Evolutionary conservation across 2,797 vertebrate genomes (phyloP).

Genomic region (Rhinophrynus dorsalis): DNA sequence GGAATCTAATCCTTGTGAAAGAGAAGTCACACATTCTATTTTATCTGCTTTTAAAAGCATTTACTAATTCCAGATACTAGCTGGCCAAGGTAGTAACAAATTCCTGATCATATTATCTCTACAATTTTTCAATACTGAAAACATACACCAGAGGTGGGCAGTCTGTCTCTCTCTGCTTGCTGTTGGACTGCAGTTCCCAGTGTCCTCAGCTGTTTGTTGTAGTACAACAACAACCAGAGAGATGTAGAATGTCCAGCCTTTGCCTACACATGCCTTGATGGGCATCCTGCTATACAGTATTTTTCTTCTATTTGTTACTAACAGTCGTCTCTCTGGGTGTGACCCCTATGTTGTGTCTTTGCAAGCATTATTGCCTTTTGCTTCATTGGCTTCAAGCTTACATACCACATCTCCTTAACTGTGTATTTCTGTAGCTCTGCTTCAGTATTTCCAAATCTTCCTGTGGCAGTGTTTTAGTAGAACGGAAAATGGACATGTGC

Average conservation of each 20-base stretch:
- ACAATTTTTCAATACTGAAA: too few relatives aligned
- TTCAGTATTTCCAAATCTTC: neutral
- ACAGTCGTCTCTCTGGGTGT: neutral
- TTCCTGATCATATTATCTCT: too few relatives aligned
- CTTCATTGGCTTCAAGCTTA: conserved; percentile 13
- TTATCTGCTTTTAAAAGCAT: conserved; percentile 37
- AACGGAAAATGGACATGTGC: too few relatives aligned
- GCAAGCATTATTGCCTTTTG: conserved; percentile 13
- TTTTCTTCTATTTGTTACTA: conserved; percentile 17
- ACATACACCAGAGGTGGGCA: too few relatives aligned
- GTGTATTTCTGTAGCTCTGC: neutral
- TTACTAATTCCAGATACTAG: conserved; percentile 10
- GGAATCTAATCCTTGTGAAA: conserved; percentile 6
- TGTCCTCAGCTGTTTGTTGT: too few relatives aligned
- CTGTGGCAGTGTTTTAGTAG: conserved; percentile 26
- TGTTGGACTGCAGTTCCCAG: too few relatives aligned
- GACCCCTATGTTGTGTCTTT: conserved; percentile 4
- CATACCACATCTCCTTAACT: neutral
- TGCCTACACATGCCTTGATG: conserved; percentile 1
- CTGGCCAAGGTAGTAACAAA: conserved; percentile 7
- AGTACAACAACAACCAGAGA: too few relatives aligned
- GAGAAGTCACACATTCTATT: neutral
- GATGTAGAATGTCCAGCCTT: too few relatives aligned
- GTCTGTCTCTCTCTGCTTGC: too few relatives aligned
- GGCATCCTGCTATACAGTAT: neutral